Evolutionary conservation across 2,888 invertebrate species (phyloP).

Genomic region (Liposcelis brunnea): DNA sequence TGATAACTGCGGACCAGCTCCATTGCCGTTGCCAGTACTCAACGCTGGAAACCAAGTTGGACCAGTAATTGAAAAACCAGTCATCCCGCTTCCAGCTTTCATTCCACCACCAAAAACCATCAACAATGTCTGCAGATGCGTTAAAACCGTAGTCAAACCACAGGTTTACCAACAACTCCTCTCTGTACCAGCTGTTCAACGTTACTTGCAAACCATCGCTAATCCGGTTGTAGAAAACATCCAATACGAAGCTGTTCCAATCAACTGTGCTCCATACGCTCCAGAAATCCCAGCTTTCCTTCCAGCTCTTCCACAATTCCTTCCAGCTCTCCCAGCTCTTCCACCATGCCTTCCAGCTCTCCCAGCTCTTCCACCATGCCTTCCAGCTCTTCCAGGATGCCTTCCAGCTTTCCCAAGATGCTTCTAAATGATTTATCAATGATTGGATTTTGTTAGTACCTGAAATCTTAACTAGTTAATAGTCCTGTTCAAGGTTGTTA

Average conservation of each 20-base stretch:
- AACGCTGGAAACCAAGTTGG: no score
- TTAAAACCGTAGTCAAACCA: constrained; percentile 1
- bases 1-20: background rate
- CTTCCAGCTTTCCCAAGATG: no score
- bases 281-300: no score
- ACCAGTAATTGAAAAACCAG: background rate
- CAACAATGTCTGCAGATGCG: background rate
- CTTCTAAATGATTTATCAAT: no score
- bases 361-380: no score
- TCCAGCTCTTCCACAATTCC: no score
- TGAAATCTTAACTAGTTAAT: no score
- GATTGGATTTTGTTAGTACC: no score
- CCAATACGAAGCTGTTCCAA: constrained; percentile 2
- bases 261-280: background rate
- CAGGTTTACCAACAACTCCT: constrained; percentile 1
- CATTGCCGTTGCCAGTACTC: background rate
- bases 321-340: no score
- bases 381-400: no score
- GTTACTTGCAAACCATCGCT: background rate
- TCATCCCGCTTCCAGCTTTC: background rate
- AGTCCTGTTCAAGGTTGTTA: no score
- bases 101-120: background rate
- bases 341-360: no score
- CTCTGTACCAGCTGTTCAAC: background rate
- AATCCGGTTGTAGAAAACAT: constrained; percentile 4